Evolutionary conservation across 2,797 vertebrate species (phyloP), one percentile per base, ranked within the genome.

Genomic region (Myotis planiceps): DNA sequence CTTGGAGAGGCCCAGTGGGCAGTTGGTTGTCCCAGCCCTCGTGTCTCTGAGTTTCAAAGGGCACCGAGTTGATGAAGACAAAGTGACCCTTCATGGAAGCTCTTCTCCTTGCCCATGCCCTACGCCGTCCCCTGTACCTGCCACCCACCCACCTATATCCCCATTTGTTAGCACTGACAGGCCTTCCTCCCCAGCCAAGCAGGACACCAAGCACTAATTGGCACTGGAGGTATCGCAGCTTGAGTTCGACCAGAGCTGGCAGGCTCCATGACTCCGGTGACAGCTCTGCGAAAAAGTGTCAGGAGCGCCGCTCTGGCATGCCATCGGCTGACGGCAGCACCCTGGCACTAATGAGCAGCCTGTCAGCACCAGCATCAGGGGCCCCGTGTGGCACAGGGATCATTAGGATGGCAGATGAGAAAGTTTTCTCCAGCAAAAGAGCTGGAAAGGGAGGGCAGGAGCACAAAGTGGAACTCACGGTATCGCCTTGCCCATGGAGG

Each of bases 341-440:
- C 96, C 88, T 90, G 93, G 96, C 91, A 96, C 85, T 96, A 89
- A 98, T 96, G 97, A 97, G 97, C 97, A 92, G 78, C 78, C 92
- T 93, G 96, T 97, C 95, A 96, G 95, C 92, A 66, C 82, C 86
- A 49, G 65, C 65, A 23, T 71, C 84, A 19, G 76, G 88, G 86
- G 65, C 87, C 88, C 89, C 1, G 6, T 21, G 66, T 49, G 66
- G 80, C 81, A 29, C 65, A 5, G 80, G 66, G 80, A 63, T 92
- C 79, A 2, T 96, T 96, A 92, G 65, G 71, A 90, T 23, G 25
- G 80, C 53, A 94, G 49, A 89, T 0, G 0, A 71, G 75, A 66
- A 80, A 90, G 63, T 12, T 0, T 12, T 93, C 76, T 82, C 63
- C 55, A 45, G 68, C 63, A 80, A 49, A 3, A 13, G 3, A 81